These are phyloP conservation scores for Aphidius colemani DNA, from an alignment of 2,888 invertebrate species.

Conservation along the genomic window DNA sequence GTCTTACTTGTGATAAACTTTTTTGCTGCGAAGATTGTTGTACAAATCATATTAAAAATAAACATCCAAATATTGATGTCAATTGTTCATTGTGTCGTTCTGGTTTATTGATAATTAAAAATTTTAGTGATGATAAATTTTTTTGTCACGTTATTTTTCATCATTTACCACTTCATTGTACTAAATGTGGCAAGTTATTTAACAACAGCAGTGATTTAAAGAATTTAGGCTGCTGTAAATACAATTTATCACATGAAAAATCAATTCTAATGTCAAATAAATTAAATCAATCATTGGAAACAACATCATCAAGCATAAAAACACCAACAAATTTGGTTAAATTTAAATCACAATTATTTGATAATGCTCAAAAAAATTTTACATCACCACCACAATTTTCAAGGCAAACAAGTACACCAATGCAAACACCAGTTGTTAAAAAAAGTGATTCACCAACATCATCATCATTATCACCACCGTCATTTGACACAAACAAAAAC, in stretches of 20 bases:
- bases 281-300: conserved; percentile 17
- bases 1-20: conserved; percentile 46
- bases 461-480: conserved; percentile 16
- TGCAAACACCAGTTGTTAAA: conserved; percentile 31
- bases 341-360: too few relatives aligned
- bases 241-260: conserved; percentile 9
- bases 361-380: conserved; percentile 17
- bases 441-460: conserved; percentile 41
- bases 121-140: conserved; percentile 39
- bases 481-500: not conserved
- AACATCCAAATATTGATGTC: conserved; percentile 40
- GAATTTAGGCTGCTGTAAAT: conserved; percentile 38
- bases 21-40: conserved; percentile 51
- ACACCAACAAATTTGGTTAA: conserved; percentile 22
- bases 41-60: conserved; percentile 43
- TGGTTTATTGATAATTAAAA: conserved; percentile 40
- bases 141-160: conserved; percentile 43
- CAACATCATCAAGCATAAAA: conserved; percentile 24
- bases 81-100: conserved; percentile 46
- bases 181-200: conserved; percentile 44
- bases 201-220: conserved; percentile 40
- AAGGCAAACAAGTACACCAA: conserved; percentile 51
- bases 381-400: conserved; percentile 45
- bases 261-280: not conserved
- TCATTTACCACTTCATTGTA: conserved; percentile 50